Percentiles rank a stretch among this genome's conserved stretches.
Conservation (phyloP, 2,888 invertebrate genomes). For the Drosophila parthenogenetica region DNA sequence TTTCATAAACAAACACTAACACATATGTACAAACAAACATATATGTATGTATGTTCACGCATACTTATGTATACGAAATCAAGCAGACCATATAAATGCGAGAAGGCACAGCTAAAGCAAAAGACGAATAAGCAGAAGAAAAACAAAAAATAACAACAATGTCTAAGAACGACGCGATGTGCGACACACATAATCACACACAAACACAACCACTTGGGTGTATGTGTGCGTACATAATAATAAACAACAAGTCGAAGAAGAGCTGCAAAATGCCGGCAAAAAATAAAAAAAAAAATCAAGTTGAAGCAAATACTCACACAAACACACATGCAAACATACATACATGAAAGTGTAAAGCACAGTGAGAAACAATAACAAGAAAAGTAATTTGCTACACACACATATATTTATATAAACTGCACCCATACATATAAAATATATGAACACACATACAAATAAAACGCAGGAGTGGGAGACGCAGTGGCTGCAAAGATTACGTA, state of each 20-base stretch:
- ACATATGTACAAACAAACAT: conserved; percentile 10
- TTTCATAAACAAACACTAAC: conserved; percentile 70
- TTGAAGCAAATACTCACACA: conserved; percentile 15
- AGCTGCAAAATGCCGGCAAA: conserved; percentile 69
- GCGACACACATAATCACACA: conserved; percentile 33
- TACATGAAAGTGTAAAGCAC: conserved; percentile 21
- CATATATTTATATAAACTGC: background rate
- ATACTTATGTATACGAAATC: conserved; percentile 10
- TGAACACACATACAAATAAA: background rate
- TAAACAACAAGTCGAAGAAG: conserved; percentile 58
- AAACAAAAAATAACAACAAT: conserved; percentile 34
- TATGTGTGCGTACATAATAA: conserved; percentile 47
- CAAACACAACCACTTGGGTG: background rate
- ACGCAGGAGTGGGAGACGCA: conserved; percentile 30
- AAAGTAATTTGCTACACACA: conserved; percentile 32
- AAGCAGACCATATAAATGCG: conserved; percentile 35
- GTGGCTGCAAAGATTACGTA: conserved; percentile 62
- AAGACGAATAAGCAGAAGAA: conserved; percentile 34
- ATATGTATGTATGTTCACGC: conserved; percentile 10
- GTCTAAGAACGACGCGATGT: conserved; percentile 31
- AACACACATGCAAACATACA: background rate
- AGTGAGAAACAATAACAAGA: conserved; percentile 34
- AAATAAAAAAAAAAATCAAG: conserved; percentile 54
- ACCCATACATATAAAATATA: background rate
- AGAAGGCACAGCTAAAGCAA: conserved; percentile 51